A percentile compares a stretch with the other conserved stretches of the same genome.
Evolutionary conservation across 2,888 invertebrate species (phyloP).

Genomic region (Tetrapedia diversipes): DNA sequence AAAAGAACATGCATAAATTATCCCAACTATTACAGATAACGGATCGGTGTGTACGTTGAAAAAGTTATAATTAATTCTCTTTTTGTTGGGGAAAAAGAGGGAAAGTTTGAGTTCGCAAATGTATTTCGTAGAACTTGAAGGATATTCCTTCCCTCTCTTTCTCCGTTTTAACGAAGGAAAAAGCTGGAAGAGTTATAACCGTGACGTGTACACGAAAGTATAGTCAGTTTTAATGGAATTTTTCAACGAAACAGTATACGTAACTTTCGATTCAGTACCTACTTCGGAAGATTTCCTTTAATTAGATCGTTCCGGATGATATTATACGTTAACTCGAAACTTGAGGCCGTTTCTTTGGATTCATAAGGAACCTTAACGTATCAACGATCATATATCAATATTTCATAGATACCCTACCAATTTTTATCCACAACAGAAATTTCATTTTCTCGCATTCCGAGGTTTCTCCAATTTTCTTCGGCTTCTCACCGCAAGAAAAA

Average conservation of each 20-base stretch:
- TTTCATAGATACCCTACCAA: too few relatives aligned
- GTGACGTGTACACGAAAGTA: slow-evolving; percentile 1
- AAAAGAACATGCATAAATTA: too few relatives aligned
- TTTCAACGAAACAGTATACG: not conserved
- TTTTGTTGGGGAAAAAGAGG: not conserved
- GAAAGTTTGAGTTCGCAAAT: not conserved
- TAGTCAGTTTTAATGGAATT: not conserved
- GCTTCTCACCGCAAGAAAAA: too few relatives aligned
- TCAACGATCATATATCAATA: too few relatives aligned
- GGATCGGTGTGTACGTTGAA: too few relatives aligned
- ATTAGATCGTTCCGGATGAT: not conserved
- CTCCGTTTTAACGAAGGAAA: not conserved
- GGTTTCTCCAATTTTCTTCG: too few relatives aligned
- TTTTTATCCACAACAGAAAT: too few relatives aligned
- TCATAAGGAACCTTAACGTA: too few relatives aligned
- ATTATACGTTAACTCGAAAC: too few relatives aligned
- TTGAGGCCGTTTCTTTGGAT: too few relatives aligned
- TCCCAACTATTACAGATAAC: too few relatives aligned
- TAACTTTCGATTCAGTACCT: not conserved
- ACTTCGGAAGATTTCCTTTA: not conserved
- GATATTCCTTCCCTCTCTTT: not conserved
- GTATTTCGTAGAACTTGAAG: slow-evolving; percentile 6
- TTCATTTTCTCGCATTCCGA: too few relatives aligned
- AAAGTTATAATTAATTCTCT: slow-evolving; percentile 31
- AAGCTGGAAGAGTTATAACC: slow-evolving; percentile 7